Percentiles rank a stretch among this genome's conserved stretches.
Evolutionary conservation across 2,113 vertebrate genomes (phyloP).

Genomic region (Trochalopteron elliotii): DNA sequence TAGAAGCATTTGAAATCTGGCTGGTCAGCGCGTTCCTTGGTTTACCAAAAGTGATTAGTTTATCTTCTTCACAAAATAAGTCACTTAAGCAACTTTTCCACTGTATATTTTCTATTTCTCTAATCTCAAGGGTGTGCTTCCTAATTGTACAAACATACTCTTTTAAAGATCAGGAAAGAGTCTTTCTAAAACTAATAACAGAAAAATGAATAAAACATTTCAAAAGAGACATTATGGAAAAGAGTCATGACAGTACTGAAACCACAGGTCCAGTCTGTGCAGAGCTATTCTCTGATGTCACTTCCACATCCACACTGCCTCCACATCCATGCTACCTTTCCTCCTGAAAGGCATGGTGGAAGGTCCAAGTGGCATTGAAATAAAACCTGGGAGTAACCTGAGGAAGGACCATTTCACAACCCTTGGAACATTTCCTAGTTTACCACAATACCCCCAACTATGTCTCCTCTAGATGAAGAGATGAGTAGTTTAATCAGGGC

Average conservation of each 20-base stretch:
- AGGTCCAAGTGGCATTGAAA: neutral
- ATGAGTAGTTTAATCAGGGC: neutral
- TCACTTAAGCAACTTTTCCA: neutral
- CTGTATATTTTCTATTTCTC: neutral
- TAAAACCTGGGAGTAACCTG: neutral
- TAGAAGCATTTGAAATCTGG: neutral
- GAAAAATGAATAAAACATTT: neutral
- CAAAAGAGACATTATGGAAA: neutral
- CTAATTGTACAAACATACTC: neutral
- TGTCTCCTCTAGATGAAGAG: neutral
- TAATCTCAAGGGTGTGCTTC: neutral
- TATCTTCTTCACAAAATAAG: neutral
- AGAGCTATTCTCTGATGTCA: neutral
- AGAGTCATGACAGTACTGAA: neutral
- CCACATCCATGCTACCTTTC: neutral
- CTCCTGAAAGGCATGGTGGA: neutral
- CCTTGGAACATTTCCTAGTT: neutral
- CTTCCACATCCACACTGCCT: neutral
- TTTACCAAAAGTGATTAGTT: neutral
- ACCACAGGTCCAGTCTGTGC: rapidly evolving
- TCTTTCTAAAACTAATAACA: neutral
- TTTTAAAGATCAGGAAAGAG: neutral
- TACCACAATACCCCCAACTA: neutral
- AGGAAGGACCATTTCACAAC: neutral
- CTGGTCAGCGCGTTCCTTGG: rapidly evolving